These are phyloP conservation scores for Acromyrmex charruanus DNA, from an alignment of 1,140 invertebrate species.

Conservation along the genomic window DNA sequence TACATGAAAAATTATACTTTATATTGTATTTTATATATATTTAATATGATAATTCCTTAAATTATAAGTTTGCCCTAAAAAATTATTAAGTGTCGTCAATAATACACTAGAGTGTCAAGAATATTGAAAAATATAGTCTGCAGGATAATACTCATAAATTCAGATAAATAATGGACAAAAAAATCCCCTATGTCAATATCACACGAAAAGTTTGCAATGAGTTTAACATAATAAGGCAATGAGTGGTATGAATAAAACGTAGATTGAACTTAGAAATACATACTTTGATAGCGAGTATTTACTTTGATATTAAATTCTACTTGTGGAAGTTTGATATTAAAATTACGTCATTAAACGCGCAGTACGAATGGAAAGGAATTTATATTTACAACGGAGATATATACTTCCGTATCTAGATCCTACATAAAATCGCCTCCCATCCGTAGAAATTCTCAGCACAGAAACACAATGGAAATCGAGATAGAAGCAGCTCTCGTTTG, in stretches of 20 bases:
- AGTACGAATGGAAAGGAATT: not conserved
- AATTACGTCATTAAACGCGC: conserved; percentile 19
- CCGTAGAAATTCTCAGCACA: not conserved
- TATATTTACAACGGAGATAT: not conserved
- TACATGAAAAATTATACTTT: not conserved
- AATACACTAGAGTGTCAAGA: not conserved
- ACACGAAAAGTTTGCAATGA: conserved; percentile 3
- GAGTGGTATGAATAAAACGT: conserved; percentile 47
- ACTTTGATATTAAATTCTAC: conserved; percentile 44
- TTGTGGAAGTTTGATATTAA: conserved; percentile 33
- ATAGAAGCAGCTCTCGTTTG: not conserved
- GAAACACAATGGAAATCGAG: conserved; percentile 2
- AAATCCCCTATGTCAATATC: not conserved
- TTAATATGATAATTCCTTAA: not conserved
- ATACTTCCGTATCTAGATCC: not conserved
- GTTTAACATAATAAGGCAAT: not conserved
- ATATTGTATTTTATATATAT: not conserved
- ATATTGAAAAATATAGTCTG: not conserved
- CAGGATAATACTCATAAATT: not conserved
- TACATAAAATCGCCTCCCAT: conserved; percentile 2
- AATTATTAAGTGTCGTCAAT: not conserved
- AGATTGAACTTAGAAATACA: conserved; percentile 23
- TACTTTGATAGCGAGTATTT: conserved; percentile 22
- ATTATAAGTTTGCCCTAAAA: not conserved
- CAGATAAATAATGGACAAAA: not conserved